Percentiles rank a stretch among this genome's conserved stretches.
phyloP scores from a whole-genome alignment of 2,888 invertebrate species.

The Trissolcus brochymenae region DNA sequence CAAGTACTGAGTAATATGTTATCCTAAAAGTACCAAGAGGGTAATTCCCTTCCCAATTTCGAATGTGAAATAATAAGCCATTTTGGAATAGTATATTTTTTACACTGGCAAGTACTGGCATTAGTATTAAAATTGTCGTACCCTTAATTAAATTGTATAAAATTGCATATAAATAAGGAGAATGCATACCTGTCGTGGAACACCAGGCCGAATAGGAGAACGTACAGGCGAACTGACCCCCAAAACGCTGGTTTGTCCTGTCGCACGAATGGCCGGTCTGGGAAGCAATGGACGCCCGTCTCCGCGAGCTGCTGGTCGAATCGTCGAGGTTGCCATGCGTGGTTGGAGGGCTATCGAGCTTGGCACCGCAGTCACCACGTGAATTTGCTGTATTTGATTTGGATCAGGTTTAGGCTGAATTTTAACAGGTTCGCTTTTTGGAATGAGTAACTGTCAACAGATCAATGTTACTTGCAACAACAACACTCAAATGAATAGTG shows the following conservation, averaged over 20 bases:
- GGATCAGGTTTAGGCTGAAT: slow-evolving; percentile 75
- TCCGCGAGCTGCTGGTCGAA: slow-evolving; percentile 64
- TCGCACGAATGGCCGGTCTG: slow-evolving; percentile 66
- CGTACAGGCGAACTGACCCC: slow-evolving; percentile 62
- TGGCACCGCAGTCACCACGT: slow-evolving; percentile 72
- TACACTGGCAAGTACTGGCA: too few species aligned
- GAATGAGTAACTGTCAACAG: slow-evolving; percentile 51
- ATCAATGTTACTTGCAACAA: slow-evolving; percentile 12
- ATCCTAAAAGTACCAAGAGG: too few species aligned
- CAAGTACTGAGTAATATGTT: too few species aligned
- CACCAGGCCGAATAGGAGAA: slow-evolving; percentile 65
- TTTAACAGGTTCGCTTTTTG: slow-evolving; percentile 72
- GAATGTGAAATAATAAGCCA: too few species aligned
- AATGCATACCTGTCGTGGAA: slow-evolving; percentile 55
- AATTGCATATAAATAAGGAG: neutral
- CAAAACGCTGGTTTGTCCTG: slow-evolving; percentile 60
- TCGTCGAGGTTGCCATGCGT: slow-evolving; percentile 63
- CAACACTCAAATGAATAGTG: neutral
- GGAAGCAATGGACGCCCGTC: slow-evolving; percentile 70
- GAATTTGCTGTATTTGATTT: slow-evolving; percentile 72
- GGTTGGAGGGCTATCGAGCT: slow-evolving; percentile 67
- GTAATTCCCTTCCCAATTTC: too few species aligned
- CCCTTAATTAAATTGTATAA: neutral
- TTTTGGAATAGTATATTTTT: too few species aligned
- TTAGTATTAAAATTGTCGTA: too few species aligned